Base-by-base conservation (phyloP, 2,113 vertebrate species). In the Pelvicachromis taeniatus region DNA sequence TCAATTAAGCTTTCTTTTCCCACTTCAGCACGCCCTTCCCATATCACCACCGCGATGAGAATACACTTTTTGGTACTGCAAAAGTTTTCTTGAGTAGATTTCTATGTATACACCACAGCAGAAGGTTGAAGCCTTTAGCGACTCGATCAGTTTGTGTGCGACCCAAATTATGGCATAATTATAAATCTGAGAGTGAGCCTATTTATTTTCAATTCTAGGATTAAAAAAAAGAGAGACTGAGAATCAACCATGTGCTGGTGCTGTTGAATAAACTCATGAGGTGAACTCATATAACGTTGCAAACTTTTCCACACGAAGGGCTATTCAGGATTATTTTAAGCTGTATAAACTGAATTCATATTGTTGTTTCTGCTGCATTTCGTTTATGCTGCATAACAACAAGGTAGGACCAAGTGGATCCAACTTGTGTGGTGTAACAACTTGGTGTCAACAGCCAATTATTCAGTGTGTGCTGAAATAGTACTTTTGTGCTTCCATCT, bases 1-100 rank as follows among this genome's bases (percentile, higher is more conserved):
- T 96, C 93, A 95, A 96, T 96, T 96, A 96, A 95, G 94, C 91
- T 94, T 95, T 90, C 92, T 94, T 95, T 93, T 92, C 92, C 94
- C 90, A 89, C 91, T 87, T 87, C 92, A 86, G 80, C 81, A 53
- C 79, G 35, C 83, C 88, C 88, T 91, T 85, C 92, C 84, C 88
- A 81, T 82, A 77, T 82, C 88, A 81, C 85, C 83, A 84, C 68
- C 8, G 58, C 75, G 2, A 54, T 48, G 68, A 89, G 79, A 91
- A 89, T 88, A 84, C 82, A 88, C 78, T 90, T 91, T 91, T 88
- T 93, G 80, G 77, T 89, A 40, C 65, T 68, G 40, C 56, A 58
- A 78, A 92, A 93, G 91, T 94, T 91, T 23, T 55, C 85, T 83
- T 54, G 78, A 85, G 52, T 59, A 85, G 82, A 90, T 88, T 89